Conservation (phyloP, 2,797 vertebrate genomes). For the Hipposideros larvatus region DNA sequence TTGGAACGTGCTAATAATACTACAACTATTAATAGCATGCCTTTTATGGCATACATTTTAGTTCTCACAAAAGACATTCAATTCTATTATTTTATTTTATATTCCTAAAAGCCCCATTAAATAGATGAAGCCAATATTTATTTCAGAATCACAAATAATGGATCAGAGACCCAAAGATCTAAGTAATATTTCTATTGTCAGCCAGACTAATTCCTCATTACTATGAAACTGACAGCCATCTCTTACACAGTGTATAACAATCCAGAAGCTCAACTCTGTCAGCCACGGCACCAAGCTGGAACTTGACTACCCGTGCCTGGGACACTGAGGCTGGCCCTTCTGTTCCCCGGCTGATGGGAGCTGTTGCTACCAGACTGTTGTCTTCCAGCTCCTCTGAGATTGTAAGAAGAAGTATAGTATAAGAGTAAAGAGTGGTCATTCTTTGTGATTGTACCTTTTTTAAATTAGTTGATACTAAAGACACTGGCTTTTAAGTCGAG, state of each 20-base stretch:
- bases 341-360: background rate
- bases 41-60: background rate
- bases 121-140: background rate
- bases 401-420: background rate
- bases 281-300: background rate
- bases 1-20: background rate
- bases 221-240: background rate
- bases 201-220: background rate
- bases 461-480: background rate
- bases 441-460: background rate
- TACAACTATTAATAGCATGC: background rate
- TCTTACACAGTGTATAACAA: background rate
- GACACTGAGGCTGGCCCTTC: background rate
- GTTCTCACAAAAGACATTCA: background rate
- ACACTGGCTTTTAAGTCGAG: background rate
- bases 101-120: background rate
- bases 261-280: background rate
- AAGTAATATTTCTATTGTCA: background rate
- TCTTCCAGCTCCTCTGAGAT: background rate
- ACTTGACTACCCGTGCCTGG: accelerated
- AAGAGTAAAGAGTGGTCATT: background rate
- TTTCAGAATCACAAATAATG: conserved; percentile 1
- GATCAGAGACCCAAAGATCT: background rate
- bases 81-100: conserved; percentile 34
- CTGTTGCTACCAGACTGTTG: background rate